Conservation (phyloP, 2,797 vertebrate species). For the Rhinella marina region DNA sequence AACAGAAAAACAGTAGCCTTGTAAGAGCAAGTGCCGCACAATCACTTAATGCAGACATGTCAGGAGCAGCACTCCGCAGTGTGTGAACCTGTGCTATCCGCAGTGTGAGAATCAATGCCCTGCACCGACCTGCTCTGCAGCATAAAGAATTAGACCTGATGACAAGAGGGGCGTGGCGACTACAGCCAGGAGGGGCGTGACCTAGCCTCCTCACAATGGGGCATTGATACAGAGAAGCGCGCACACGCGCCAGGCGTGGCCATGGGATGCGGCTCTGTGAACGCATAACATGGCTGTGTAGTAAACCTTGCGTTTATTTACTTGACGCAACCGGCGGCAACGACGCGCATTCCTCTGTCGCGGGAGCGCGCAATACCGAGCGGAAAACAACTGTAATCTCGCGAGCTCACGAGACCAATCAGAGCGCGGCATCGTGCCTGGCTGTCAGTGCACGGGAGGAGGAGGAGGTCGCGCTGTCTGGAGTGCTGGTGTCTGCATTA, state of each 20-base stretch:
- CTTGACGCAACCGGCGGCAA: neutral
- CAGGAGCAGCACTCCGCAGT: neutral
- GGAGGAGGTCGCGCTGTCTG: conserved; percentile 43
- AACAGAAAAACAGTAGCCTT: too few species aligned
- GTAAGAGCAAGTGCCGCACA: too few species aligned
- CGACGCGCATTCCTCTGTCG: neutral
- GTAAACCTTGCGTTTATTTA: neutral
- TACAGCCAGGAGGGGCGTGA: neutral
- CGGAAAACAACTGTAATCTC: neutral
- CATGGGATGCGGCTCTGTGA: neutral
- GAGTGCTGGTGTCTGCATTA: conserved; percentile 8
- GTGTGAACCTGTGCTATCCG: neutral
- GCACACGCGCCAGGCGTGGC: neutral
- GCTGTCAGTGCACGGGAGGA: conserved; percentile 38
- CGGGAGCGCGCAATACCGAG: neutral
- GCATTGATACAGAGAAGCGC: neutral
- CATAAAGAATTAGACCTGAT: neutral
- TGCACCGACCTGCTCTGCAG: conserved; percentile 6
- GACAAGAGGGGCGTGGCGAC: conserved; percentile 23
- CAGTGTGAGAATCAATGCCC: conserved; percentile 30
- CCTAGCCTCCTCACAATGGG: conserved; percentile 3
- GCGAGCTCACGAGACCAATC: conserved; percentile 9
- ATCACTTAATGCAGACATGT: too few species aligned
- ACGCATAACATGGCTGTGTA: too few species aligned
- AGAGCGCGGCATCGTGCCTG: conserved; percentile 26